Conservation (phyloP, 2,113 vertebrate species). For the Hyperoodon ampullatus region DNA sequence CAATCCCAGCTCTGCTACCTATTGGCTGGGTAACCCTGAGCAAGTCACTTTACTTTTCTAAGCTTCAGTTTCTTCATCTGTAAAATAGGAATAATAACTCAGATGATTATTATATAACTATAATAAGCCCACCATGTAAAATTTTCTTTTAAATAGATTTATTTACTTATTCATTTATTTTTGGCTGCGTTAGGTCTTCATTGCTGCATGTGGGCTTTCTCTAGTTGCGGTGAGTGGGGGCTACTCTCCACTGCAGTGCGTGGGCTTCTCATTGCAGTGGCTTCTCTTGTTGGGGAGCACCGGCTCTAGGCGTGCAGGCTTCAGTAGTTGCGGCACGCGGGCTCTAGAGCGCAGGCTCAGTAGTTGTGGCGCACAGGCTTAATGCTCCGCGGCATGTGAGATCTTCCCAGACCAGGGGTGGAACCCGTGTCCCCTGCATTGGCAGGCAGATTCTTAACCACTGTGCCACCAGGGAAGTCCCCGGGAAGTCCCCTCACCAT, state of each 20-base stretch:
- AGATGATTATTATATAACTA: not conserved
- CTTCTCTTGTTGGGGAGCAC: too few species aligned
- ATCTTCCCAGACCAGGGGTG: not conserved
- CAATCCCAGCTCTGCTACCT: not conserved
- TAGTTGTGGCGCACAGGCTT: too few species aligned
- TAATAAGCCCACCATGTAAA: not conserved
- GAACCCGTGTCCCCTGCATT: not conserved
- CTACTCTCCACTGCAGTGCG: too few species aligned
- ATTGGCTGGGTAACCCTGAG: not conserved
- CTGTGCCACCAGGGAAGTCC: not conserved
- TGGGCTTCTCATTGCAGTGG: too few species aligned
- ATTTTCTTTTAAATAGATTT: too few species aligned
- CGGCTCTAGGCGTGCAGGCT: not conserved
- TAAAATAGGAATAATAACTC: not conserved
- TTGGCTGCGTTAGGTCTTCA: too few species aligned
- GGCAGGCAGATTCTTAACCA: not conserved
- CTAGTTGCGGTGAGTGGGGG: too few species aligned
- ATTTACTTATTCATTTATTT: too few species aligned
- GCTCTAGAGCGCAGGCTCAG: too few species aligned
- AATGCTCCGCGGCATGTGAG: not conserved
- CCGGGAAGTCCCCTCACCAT: not conserved
- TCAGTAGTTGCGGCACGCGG: too few species aligned
- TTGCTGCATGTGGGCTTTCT: too few species aligned
- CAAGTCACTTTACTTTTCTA: not conserved
- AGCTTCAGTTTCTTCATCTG: conserved; percentile 36